Conservation (phyloP, 64 coral and sea anemone genomes). For the Porites lutea region DNA sequence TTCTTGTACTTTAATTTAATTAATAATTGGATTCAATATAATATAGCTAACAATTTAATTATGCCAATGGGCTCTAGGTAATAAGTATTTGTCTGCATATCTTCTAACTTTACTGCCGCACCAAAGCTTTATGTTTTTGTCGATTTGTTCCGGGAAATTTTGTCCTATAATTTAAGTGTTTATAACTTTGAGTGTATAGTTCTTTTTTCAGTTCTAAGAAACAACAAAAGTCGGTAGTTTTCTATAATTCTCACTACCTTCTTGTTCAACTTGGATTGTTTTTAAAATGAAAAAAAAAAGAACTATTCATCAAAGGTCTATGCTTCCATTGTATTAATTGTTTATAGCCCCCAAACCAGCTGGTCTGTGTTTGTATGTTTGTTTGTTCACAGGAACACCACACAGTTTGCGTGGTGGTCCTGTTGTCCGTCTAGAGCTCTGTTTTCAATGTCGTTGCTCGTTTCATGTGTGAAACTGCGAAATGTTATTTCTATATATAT, state of each 20-base stretch:
- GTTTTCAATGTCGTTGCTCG: constrained; percentile 31
- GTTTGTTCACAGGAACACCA: neutral
- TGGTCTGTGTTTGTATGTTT: constrained; percentile 54
- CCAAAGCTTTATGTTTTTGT: neutral
- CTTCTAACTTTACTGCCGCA: neutral
- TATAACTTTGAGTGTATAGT: neutral
- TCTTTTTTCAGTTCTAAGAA: neutral
- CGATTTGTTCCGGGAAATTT: constrained; percentile 5
- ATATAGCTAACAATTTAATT: neutral
- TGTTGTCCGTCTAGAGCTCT: constrained; percentile 5
- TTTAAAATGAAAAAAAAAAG: neutral
- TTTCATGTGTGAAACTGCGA: constrained; percentile 21
- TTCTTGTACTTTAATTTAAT: neutral
- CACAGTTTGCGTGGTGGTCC: neutral
- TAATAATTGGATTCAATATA: neutral
- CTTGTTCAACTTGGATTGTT: neutral
- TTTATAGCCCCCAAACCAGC: constrained; percentile 42
- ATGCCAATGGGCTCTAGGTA: no score
- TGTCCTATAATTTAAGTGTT: neutral
- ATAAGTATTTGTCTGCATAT: neutral
- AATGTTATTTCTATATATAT: constrained; percentile 54
- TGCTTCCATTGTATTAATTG: neutral
- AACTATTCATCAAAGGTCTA: neutral
- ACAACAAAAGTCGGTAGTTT: neutral
- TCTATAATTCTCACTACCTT: neutral